A percentile compares a stretch with the other conserved stretches of the same genome.
Evolutionary conservation across 1,140 invertebrate genomes (phyloP).

Genomic region (Nymphalis io): DNA sequence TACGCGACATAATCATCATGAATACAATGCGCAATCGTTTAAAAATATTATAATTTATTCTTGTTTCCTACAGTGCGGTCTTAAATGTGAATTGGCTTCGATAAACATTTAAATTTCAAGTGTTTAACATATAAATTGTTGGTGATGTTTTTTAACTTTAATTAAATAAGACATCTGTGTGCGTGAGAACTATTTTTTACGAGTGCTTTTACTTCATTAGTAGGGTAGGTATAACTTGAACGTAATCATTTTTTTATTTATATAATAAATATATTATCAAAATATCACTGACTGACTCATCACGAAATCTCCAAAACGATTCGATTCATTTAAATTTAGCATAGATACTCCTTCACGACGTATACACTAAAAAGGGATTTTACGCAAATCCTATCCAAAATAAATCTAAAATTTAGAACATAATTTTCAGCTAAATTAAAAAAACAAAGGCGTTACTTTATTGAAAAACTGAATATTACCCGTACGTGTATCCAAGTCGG

Average conservation of each 20-base stretch:
- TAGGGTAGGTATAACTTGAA: background rate
- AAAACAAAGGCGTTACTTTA: too few relatives aligned
- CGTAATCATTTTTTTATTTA: background rate
- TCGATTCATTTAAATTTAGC: too few relatives aligned
- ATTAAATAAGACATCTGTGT: background rate
- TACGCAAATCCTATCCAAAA: too few relatives aligned
- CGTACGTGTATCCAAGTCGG: too few relatives aligned
- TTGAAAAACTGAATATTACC: too few relatives aligned
- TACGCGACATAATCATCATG: constrained; percentile 28
- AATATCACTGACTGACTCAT: too few relatives aligned
- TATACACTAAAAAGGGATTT: too few relatives aligned
- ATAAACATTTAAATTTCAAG: constrained; percentile 16
- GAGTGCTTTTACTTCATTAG: background rate
- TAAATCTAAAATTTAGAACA: too few relatives aligned
- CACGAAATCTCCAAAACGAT: too few relatives aligned
- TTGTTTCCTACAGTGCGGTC: constrained; percentile 14
- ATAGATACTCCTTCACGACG: too few relatives aligned
- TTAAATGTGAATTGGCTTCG: constrained; percentile 28
- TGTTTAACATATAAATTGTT: constrained; percentile 17
- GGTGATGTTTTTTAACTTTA: background rate
- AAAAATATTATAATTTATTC: constrained; percentile 40
- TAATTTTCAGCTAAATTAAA: too few relatives aligned
- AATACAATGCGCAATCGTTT: constrained; percentile 44
- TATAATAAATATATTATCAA: too few relatives aligned
- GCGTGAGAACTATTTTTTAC: background rate